Percentiles rank a stretch among this genome's conserved stretches.
Conservation (phyloP, 1,140 invertebrate genomes). For the Papilio polytes region DNA sequence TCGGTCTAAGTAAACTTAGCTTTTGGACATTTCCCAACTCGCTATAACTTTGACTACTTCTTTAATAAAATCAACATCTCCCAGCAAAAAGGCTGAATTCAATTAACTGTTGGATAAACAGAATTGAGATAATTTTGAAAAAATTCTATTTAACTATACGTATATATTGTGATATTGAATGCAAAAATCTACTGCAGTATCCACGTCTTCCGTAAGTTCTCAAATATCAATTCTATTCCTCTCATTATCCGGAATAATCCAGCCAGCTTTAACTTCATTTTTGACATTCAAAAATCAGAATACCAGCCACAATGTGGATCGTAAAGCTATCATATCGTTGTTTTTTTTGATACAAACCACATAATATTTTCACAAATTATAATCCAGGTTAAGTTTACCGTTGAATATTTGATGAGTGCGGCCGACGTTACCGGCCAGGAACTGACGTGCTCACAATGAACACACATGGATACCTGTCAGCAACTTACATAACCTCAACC, state of each 20-base stretch:
- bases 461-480: constrained; percentile 2
- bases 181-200: background rate
- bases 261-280: too few relatives aligned
- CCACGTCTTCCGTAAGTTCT: too few relatives aligned
- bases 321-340: background rate
- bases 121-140: background rate
- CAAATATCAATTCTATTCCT: too few relatives aligned
- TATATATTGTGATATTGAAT: background rate
- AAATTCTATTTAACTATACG: background rate
- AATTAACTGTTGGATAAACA: too few relatives aligned
- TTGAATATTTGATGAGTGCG: constrained; percentile 18
- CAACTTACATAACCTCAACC: background rate
- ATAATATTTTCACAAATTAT: constrained; percentile 14
- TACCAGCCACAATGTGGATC: background rate
- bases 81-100: background rate
- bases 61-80: background rate
- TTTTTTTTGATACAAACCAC: background rate
- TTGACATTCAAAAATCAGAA: background rate
- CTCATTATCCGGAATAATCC: too few relatives aligned
- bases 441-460: background rate
- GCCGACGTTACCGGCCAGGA: background rate
- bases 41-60: background rate
- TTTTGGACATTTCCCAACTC: background rate
- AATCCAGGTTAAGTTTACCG: background rate
- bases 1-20: background rate